Base-by-base conservation (phyloP, 1,140 invertebrate species). In the Hestina assimilis region DNA sequence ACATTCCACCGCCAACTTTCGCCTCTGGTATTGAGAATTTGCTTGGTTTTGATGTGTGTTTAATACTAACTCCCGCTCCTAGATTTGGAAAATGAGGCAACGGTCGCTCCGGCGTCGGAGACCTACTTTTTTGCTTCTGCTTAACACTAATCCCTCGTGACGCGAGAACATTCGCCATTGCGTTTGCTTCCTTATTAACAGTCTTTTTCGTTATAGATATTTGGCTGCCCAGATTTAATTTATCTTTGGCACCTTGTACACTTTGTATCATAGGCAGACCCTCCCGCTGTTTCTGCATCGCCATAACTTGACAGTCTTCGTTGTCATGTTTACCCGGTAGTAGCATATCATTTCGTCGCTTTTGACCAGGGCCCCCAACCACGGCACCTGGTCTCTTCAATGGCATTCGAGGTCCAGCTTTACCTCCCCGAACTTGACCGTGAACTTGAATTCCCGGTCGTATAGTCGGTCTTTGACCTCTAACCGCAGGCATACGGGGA, bases 81-180 rank as follows among this genome's bases (percentile, higher is more conserved):
- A 95, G 79, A 78, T 93, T 94, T n/a, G 91, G 89, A 15, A 90
- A 83, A 40, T 84, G 79, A 4, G 87, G 80, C 1, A 86, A 40
- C 3, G 83, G 79, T 4, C 76, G 76, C 38, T 90, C 66, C 19
- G 89, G 84, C 11, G 66, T 83, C 23, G 66, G 90, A 0, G 85
- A 85, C 20, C 85, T 79, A 65, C 81, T 83, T 54, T 87, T 89
- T 42, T 83, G 79, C 66, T 91, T 91, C 19, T 92, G 92, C 47
- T 93, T 95, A 0, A 95, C 92, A 19, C 93, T 94, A 48, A 95
- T 95, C 12, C 94, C 94, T 59, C 94, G 81, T 8, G 93, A 93
- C 6, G 93, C 93, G 31, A 95, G 78, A 24, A 94, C 92, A 79
- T 93, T 94, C 1, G 94, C 93, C 60, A 95, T 94, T 1, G 92